phyloP scores from a whole-genome alignment of 1,140 invertebrate species.

The Drosophila saltans region DNA sequence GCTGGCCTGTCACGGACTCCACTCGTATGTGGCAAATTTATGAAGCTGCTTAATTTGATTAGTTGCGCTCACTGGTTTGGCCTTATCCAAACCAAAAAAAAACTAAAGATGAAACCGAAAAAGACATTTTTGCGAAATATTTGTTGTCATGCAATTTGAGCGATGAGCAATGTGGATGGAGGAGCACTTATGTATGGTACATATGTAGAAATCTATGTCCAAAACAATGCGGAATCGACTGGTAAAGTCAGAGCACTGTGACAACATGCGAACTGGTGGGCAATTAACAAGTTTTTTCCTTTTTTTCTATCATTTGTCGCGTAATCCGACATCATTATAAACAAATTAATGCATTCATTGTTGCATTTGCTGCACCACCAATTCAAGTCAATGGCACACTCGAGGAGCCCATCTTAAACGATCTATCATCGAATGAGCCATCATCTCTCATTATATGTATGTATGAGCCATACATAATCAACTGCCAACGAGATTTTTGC shows the following conservation, averaged over 20 bases:
- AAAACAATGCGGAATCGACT: slow-evolving; percentile 57
- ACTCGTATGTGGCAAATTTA: slow-evolving; percentile 59
- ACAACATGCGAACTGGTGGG: slow-evolving; percentile 60
- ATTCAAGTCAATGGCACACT: slow-evolving; percentile 38
- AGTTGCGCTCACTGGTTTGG: slow-evolving; percentile 38
- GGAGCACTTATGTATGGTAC: neutral
- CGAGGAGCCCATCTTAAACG: slow-evolving; percentile 3
- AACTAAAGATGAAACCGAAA: slow-evolving; percentile 11
- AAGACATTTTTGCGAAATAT: slow-evolving; percentile 44
- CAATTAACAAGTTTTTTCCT: slow-evolving; percentile 64
- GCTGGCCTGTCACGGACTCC: slow-evolving; percentile 42
- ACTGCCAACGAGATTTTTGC: slow-evolving; percentile 21
- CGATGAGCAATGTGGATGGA: slow-evolving; percentile 17
- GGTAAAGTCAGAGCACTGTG: slow-evolving; percentile 51
- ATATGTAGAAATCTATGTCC: neutral
- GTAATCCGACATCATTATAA: slow-evolving; percentile 66
- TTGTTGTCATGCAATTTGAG: slow-evolving; percentile 39
- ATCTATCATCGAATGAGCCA: slow-evolving; percentile 43
- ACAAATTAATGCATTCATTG: slow-evolving; percentile 70
- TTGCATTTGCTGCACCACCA: neutral
- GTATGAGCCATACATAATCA: slow-evolving; percentile 7
- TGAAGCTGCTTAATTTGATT: slow-evolving; percentile 68
- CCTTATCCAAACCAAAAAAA: slow-evolving; percentile 5
- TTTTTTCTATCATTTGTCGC: slow-evolving; percentile 44
- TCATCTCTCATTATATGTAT: neutral